Evolutionary conservation across 2,113 vertebrate species (phyloP).

Genomic region (Gobius niger): DNA sequence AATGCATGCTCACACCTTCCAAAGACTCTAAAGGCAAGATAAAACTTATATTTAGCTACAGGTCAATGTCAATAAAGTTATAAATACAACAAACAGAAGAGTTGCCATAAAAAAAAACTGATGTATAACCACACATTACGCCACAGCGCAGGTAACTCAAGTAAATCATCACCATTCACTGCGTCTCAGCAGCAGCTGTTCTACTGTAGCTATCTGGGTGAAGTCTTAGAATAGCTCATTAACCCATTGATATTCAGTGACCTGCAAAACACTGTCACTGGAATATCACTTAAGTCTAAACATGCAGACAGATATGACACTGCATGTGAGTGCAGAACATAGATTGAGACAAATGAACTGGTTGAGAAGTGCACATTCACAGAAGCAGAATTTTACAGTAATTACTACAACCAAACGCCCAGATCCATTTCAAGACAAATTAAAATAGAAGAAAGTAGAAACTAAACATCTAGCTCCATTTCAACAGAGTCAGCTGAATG

Average conservation of each 20-base stretch:
- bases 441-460: neutral
- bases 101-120: neutral
- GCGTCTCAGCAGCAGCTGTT: constrained; percentile 59
- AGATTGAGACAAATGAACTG: constrained; percentile 27
- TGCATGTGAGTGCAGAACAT: constrained; percentile 41
- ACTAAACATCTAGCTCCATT: neutral
- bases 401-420: neutral
- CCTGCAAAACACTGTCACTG: constrained; percentile 50
- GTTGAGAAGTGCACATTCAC: neutral
- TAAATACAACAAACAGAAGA: neutral
- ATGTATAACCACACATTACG: neutral
- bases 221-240: constrained; percentile 73
- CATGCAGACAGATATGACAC: constrained; percentile 26
- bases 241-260: constrained; percentile 68
- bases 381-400: neutral
- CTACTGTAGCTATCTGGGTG: constrained; percentile 67
- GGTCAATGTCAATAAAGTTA: neutral
- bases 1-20: neutral
- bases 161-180: constrained; percentile 40
- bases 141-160: constrained; percentile 25
- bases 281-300: constrained; percentile 42
- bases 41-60: neutral
- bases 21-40: neutral
- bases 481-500: neutral
- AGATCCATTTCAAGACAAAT: neutral